A percentile compares a stretch with the other conserved stretches of the same genome.
Conservation (phyloP, 2,888 invertebrate genomes). For the Onthophagus sagittarius region DNA sequence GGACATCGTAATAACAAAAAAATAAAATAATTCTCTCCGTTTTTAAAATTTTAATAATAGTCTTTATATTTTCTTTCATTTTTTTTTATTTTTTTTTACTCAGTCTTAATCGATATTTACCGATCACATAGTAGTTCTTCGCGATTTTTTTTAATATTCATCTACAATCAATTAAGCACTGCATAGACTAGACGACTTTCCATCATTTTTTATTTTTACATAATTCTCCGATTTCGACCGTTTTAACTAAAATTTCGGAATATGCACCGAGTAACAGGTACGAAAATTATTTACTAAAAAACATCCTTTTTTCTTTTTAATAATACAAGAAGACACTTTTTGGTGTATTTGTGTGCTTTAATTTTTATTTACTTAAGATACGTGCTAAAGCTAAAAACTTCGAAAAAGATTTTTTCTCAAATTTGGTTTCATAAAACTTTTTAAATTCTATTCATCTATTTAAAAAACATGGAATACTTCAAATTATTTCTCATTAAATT, state of each 20-base stretch:
- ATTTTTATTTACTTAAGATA: constrained; percentile 25
- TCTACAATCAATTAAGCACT: constrained; percentile 28
- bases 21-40: constrained; percentile 8
- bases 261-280: constrained; percentile 25
- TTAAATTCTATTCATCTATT: background rate
- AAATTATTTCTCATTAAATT: background rate
- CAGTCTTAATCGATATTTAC: constrained; percentile 46
- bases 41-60: constrained; percentile 4
- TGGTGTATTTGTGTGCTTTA: constrained; percentile 43
- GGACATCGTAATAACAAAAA: background rate
- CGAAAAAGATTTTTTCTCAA: background rate
- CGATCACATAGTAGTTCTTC: constrained; percentile 41
- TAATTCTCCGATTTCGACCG: constrained; percentile 12
- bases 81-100: constrained; percentile 25
- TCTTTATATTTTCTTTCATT: constrained; percentile 1
- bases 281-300: constrained; percentile 23
- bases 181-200: constrained; percentile 28
- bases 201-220: constrained; percentile 33
- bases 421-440: background rate
- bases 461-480: background rate
- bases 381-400: constrained; percentile 19
- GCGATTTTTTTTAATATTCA: constrained; percentile 24
- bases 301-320: constrained; percentile 7
- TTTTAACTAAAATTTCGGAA: constrained; percentile 22
- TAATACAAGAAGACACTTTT: constrained; percentile 46